phyloP scores from a whole-genome alignment of 2,888 invertebrate species.

The Lamellibrachia satsuma region DNA sequence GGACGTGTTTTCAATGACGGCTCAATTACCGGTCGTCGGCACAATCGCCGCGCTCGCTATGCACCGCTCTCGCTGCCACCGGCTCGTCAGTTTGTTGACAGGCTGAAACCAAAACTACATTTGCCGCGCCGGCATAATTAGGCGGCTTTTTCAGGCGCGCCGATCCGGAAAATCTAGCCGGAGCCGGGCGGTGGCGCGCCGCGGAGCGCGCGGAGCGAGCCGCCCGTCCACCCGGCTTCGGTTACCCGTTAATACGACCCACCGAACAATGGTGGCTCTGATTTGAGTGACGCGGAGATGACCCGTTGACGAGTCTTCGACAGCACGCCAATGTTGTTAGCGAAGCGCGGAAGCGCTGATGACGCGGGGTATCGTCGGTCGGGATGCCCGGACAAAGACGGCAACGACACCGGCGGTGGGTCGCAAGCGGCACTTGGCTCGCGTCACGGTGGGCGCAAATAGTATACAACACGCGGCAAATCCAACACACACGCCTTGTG shows the following conservation, averaged over 20 bases:
- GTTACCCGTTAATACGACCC: constrained; percentile 17
- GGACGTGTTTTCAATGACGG: constrained; percentile 13
- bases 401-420: neutral
- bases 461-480: neutral
- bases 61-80: neutral
- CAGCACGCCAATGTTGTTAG: neutral
- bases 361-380: neutral
- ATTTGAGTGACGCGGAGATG: neutral
- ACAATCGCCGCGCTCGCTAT: neutral
- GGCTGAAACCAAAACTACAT: constrained; percentile 17
- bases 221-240: neutral
- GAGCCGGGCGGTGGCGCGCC: neutral
- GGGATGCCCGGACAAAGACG: neutral
- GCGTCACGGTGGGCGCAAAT: neutral
- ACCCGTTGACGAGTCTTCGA: neutral
- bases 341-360: neutral
- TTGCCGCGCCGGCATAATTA: constrained; percentile 13
- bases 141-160: neutral
- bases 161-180: constrained; percentile 7
- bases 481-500: neutral
- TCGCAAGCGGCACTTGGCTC: neutral
- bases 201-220: neutral
- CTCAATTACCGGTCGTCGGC: neutral
- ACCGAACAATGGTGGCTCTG: neutral
- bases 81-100: neutral